Evolutionary conservation across 2,113 vertebrate genomes (phyloP), one percentile per base, ranked within the genome.

Genomic region (Silurus asotus): DNA sequence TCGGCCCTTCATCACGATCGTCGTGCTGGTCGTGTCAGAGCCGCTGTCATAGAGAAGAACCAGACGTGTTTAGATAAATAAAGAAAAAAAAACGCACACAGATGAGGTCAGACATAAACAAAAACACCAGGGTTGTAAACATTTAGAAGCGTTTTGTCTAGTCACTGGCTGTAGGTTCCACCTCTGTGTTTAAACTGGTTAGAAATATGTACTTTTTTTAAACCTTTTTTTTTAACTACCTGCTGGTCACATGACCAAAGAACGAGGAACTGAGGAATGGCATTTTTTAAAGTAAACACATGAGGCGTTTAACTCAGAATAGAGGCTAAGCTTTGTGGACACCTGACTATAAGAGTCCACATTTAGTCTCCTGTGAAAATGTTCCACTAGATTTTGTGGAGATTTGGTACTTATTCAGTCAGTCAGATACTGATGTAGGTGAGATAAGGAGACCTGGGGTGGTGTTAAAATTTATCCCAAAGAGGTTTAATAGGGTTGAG

Each of bases 11-110:
- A 91, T 74, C 23, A 87, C 92, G 7, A 87, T 92, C 19, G 92
- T 58, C 11, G 92, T 93, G 85, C 94, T 94, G 82, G 93, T 96
- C 0, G 94, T 91, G 9, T 96, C 96, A 0, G 95, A 94, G 91
- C 94, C 93, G 74, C 95, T 96, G 91, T 86, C 70, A 69, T 88
- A 0, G 74, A 19, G 20, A 76, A 19, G 55, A n/a, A 53, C 8
- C 5, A n/a, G 11, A 58, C 15, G 8, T 0, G 19, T 76, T 67
- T 19, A 19, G 25, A 70, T 53, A 83, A 59, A 74, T 67, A 37
- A 58, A 58, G 17, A 58, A 3, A 14, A 14, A 13, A 17, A 8
- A 9, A 51, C 8, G 49, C 45, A 49, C 8, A 11, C 0, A 37
- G 11, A 14, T 4, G 6, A 28, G 6, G 67, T 45, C 67, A 70